Conservation (phyloP, 2,113 vertebrate species). For the Poeciliopsis prolifica region DNA sequence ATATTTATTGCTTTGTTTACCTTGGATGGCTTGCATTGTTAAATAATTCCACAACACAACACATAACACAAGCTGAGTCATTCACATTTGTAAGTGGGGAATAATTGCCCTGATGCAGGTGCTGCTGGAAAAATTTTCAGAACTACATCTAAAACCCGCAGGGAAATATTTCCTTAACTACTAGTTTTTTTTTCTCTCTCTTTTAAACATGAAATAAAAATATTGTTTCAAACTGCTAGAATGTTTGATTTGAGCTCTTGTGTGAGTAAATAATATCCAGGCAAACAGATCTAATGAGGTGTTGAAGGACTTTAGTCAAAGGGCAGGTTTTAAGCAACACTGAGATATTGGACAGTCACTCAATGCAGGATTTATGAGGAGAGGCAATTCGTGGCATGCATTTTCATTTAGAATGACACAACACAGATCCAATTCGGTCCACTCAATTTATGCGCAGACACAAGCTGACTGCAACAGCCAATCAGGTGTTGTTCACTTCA, state of each 20-base stretch:
- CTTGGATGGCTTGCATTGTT: constrained; percentile 36
- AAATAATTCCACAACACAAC: constrained; percentile 22
- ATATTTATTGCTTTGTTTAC: constrained; percentile 35
- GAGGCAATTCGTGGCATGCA: constrained; percentile 5
- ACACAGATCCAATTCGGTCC: constrained; percentile 41
- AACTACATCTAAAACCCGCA: not conserved
- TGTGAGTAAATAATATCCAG: too few relatives aligned
- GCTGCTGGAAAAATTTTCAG: not conserved
- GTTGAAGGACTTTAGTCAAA: not conserved
- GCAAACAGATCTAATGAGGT: too few relatives aligned
- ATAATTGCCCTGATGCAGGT: not conserved
- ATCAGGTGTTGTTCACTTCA: not conserved
- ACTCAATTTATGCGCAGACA: constrained; percentile 18
- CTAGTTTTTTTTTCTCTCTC: not conserved
- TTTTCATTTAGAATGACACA: constrained; percentile 18
- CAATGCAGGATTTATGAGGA: not conserved
- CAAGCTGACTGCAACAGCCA: constrained; percentile 43
- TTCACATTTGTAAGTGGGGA: not conserved
- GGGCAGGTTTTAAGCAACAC: not conserved
- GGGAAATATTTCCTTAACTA: not conserved
- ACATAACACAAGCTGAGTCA: constrained; percentile 34
- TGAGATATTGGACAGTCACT: not conserved
- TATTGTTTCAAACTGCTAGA: not conserved
- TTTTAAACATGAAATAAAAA: not conserved
- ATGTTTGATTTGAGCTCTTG: not conserved